Percentiles rank a stretch among this genome's conserved stretches.
phyloP scores from a whole-genome alignment of 2,888 invertebrate species.

The Drosophila percnosoma region DNA sequence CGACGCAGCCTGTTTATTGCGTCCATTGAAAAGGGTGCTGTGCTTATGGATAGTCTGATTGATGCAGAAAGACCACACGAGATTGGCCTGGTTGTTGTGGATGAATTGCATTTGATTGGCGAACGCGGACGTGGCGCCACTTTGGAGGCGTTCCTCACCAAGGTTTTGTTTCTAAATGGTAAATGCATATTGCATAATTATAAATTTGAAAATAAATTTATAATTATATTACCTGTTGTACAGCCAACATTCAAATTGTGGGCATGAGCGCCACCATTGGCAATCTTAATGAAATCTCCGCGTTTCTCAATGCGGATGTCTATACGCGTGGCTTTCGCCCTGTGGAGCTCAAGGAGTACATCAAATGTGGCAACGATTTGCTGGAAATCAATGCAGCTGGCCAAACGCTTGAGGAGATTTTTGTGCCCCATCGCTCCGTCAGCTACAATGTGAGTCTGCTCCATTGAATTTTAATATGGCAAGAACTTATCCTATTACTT shows the following conservation, averaged over 20 bases:
- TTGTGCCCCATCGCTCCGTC: slow-evolving; percentile 85
- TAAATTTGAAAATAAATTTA: background rate
- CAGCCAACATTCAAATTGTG: slow-evolving; percentile 92
- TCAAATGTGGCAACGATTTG: slow-evolving; percentile 89
- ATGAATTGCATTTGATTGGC: slow-evolving; percentile 97
- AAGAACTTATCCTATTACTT: slow-evolving; percentile 4
- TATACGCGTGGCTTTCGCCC: slow-evolving; percentile 95
- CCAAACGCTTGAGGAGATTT: slow-evolving; percentile 85
- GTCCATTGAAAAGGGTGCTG: slow-evolving; percentile 97
- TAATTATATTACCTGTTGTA: background rate
- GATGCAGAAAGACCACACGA: slow-evolving; percentile 90
- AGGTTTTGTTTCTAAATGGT: slow-evolving; percentile 90
- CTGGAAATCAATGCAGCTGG: slow-evolving; percentile 86
- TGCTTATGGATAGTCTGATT: slow-evolving; percentile 93
- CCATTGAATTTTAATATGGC: fast-evolving
- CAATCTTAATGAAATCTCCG: slow-evolving; percentile 92
- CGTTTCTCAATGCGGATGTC: slow-evolving; percentile 92
- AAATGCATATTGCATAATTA: slow-evolving; percentile 56
- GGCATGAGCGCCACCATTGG: slow-evolving; percentile 99
- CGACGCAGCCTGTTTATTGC: slow-evolving; percentile 94
- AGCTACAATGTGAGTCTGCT: slow-evolving; percentile 84
- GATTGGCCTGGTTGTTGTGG: slow-evolving; percentile 92
- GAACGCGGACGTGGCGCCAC: slow-evolving; percentile 94
- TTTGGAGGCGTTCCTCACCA: slow-evolving; percentile 93
- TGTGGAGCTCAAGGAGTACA: slow-evolving; percentile 92